Conservation (phyloP, 2,797 vertebrate genomes). For the Silurus aristotelis region DNA sequence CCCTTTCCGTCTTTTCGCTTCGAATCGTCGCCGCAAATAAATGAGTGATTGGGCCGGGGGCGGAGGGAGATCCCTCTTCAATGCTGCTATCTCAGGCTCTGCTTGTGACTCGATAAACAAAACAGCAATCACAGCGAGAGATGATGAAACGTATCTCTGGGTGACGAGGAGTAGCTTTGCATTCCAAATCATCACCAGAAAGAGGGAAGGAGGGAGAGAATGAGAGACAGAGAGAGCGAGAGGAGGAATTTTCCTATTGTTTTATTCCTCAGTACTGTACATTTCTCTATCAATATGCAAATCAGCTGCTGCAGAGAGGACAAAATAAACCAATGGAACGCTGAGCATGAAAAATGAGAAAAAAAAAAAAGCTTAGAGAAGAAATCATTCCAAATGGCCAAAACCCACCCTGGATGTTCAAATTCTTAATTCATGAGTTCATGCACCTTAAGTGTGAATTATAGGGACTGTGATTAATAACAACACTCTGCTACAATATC, state of each 20-base stretch:
- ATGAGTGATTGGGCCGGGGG: conserved; percentile 57
- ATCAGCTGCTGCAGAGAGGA: conserved; percentile 66
- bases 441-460: too few relatives aligned
- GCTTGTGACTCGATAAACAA: conserved; percentile 72
- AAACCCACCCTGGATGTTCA: too few relatives aligned
- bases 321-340: conserved; percentile 62
- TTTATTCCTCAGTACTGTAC: conserved; percentile 62
- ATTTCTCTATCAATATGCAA: conserved; percentile 76
- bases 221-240: background rate
- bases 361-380: conserved; percentile 50
- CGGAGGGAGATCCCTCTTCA: conserved; percentile 55
- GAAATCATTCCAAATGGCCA: too few relatives aligned
- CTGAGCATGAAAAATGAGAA: background rate
- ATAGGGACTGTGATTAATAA: too few relatives aligned
- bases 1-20: conserved; percentile 40
- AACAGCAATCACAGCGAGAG: conserved; percentile 67
- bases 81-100: conserved; percentile 68
- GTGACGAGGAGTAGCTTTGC: conserved; percentile 64
- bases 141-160: conserved; percentile 68
- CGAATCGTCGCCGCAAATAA: conserved; percentile 47
- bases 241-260: conserved; percentile 63
- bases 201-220: background rate
- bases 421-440: too few relatives aligned
- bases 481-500: too few relatives aligned
- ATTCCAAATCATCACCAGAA: conserved; percentile 65